Conservation (phyloP, 2,797 vertebrate species). For the Pseudotriccus pelzelni region DNA sequence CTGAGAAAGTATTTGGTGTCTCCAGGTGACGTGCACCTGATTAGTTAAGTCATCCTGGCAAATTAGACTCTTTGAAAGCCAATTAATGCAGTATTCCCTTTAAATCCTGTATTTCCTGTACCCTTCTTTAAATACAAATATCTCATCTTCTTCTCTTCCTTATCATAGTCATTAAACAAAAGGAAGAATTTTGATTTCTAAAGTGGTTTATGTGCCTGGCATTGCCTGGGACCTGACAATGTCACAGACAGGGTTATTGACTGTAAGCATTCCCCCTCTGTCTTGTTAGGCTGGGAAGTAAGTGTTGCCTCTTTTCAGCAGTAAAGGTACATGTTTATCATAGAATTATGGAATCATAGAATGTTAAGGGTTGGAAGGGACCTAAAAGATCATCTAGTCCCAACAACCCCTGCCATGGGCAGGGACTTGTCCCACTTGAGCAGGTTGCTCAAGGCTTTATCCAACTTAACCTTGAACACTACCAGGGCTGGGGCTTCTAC, state of each 20-base stretch:
- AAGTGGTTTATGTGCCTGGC: background rate
- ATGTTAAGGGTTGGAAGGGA: background rate
- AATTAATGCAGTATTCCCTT: background rate
- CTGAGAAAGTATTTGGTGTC: background rate
- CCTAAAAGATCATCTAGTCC: background rate
- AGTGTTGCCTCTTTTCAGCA: background rate
- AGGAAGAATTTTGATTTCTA: background rate
- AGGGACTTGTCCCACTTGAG: background rate
- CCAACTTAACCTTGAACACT: background rate
- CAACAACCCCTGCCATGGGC: too few relatives aligned
- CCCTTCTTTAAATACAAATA: background rate
- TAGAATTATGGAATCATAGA: background rate
- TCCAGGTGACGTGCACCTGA: background rate
- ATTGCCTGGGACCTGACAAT: background rate
- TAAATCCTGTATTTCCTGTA: background rate
- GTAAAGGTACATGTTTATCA: accelerated
- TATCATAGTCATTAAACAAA: background rate
- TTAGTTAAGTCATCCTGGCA: background rate
- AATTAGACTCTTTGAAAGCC: background rate
- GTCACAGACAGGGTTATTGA: background rate
- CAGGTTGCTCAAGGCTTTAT: background rate
- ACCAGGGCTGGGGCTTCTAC: background rate
- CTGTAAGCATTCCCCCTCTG: accelerated
- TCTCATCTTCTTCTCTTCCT: background rate
- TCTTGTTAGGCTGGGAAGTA: background rate